These are phyloP conservation scores for Agrotis segetum DNA, from an alignment of 2,888 invertebrate genomes.

Conservation along the genomic window DNA sequence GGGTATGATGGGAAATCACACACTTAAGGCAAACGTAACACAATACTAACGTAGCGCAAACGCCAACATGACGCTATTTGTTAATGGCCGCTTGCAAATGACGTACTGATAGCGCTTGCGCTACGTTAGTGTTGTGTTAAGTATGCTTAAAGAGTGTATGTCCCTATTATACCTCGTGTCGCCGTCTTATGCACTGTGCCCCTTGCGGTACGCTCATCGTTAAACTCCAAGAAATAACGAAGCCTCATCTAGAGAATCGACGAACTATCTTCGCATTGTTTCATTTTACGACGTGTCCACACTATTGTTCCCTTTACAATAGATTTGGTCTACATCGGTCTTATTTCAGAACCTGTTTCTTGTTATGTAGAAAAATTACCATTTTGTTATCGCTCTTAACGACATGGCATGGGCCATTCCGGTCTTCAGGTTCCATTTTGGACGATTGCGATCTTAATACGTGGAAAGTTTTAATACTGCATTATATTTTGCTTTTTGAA, in stretches of 20 bases:
- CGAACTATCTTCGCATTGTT: slow-evolving; percentile 79
- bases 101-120: too few relatives aligned
- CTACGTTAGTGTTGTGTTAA: too few relatives aligned
- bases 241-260: slow-evolving; percentile 73
- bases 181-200: too few relatives aligned
- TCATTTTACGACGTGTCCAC: slow-evolving; percentile 83
- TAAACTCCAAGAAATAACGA: not conserved
- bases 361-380: slow-evolving; percentile 74
- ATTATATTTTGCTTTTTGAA: slow-evolving; percentile 49
- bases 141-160: too few relatives aligned
- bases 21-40: too few relatives aligned
- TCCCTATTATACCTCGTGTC: too few relatives aligned
- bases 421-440: slow-evolving; percentile 60
- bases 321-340: slow-evolving; percentile 79
- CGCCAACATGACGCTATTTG: too few relatives aligned
- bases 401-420: slow-evolving; percentile 59
- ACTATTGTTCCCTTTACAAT: slow-evolving; percentile 83
- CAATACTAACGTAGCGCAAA: too few relatives aligned
- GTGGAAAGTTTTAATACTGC: slow-evolving; percentile 58
- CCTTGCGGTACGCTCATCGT: slow-evolving; percentile 11
- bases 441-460: slow-evolving; percentile 62
- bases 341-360: slow-evolving; percentile 76
- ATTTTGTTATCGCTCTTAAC: slow-evolving; percentile 72
- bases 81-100: too few relatives aligned
- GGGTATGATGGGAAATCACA: too few relatives aligned